Base-by-base conservation (phyloP, 2,888 invertebrate genomes). In the Neria commutata region DNA sequence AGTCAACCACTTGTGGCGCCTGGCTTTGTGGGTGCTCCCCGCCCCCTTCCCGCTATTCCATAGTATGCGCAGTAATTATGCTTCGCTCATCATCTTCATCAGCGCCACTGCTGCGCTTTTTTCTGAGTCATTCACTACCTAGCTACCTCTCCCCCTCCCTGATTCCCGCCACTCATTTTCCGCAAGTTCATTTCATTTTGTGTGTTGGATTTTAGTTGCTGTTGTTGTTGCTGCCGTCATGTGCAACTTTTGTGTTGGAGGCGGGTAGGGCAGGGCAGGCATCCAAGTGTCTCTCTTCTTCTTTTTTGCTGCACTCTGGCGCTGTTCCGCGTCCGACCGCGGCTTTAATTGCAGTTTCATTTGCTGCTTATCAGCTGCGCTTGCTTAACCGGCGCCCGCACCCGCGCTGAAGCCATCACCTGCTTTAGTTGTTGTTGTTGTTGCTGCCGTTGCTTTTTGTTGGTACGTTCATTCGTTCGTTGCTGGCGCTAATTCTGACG, bases 281-380 rank as follows among this genome's bases (percentile, higher is more conserved):
- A n/a, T n/a, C n/a, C n/a, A n/a, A n/a, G n/a, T n/a, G n/a, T n/a
- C n/a, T n/a, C n/a, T 21, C 14, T 37, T 17, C 4, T 42, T 42
- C 4, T 6, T 42, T 42, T 21, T 42, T 19, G 4, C 11, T 29
- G 11, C n/a, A n/a, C n/a, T n/a, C 11, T 29, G 29, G 29, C 42
- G 14, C 42, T 42, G 17, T 19, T 42, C 42, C 42, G 42, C 42
- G 21, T 42, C 42, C 17, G 17, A 6, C 6, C 5, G 21, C 4
- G 4, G 21, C 19, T 42, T 42, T 42, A 42, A 42, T 42, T 42
- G 14, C 42, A 42, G 42, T 19, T 21, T 42, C 14, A 4, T 3
- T 42, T 42, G 17, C 19, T 42, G 42, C 42, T 42, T 42, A 42
- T 42, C 42, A 19, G n/a, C n/a, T n/a, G n/a, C n/a, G n/a, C n/a